Conservation (phyloP, 2,113 vertebrate genomes). For the Catagonus wagneri region DNA sequence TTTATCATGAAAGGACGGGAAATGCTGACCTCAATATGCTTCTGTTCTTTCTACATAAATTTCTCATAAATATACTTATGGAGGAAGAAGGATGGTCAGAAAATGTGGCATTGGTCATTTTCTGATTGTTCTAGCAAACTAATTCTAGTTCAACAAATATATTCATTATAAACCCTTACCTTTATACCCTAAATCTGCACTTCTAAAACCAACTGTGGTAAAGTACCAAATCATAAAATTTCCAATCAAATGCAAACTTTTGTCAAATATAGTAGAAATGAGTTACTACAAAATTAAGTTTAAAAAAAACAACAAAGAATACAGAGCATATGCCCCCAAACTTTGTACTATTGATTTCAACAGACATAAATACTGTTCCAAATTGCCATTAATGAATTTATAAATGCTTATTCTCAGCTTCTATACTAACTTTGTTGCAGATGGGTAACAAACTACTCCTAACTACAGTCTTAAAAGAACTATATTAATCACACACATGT, state of each 20-base stretch:
- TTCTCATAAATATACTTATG: background rate
- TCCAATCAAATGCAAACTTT: background rate
- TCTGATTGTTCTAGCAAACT: background rate
- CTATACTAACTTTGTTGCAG: background rate
- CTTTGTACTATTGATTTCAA: background rate
- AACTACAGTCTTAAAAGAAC: background rate
- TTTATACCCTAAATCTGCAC: background rate
- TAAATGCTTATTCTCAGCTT: background rate
- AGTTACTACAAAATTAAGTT: background rate
- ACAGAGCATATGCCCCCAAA: background rate
- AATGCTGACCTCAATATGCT: slow-evolving; percentile 15
- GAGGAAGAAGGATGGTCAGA: background rate
- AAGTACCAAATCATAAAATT: background rate
- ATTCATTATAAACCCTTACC: background rate
- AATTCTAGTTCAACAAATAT: slow-evolving; percentile 3
- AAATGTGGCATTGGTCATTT: background rate
- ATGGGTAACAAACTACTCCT: background rate
- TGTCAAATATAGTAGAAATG: background rate
- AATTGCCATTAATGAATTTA: background rate
- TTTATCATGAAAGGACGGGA: background rate
- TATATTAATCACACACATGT: background rate
- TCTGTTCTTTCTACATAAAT: slow-evolving; percentile 43
- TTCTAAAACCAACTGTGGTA: background rate
- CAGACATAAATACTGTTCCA: background rate
- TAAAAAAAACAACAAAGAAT: background rate